Base-by-base conservation (phyloP, 1,140 invertebrate genomes). In the Ceratina australensis region DNA sequence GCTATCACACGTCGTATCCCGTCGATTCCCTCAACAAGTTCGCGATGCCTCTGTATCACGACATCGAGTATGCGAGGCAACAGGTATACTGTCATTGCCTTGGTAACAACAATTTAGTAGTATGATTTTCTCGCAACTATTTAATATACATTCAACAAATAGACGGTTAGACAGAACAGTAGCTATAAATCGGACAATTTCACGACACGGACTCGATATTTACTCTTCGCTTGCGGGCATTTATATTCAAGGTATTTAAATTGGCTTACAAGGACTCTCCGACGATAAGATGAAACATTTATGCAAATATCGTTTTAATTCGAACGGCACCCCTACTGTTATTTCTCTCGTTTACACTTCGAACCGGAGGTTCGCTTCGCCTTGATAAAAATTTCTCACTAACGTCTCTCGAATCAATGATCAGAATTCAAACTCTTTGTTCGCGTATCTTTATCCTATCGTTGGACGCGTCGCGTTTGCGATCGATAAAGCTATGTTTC, bases 141-240 rank as follows among this genome's bases (percentile, higher is more conserved):
- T 54, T 59, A 52, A 78, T 65, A 79, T 72, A 83, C 65, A 83
- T 69, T 82, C 42, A 79, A 83, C 76, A 66, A 81, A 83, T 63
- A 73, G 67, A 82, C 57, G 69, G 64, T 83, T 82, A 78, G 57
- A 83, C 33, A 82, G 49, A 54, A 64, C 47, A 67, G 24, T 71
- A 77, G 54, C 61, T 74, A 74, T 49, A 69, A 74, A 47, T 80
- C 66, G 73, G 69, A 83, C 65, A 82, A 47, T 72, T 82, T 54
- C 33, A 42, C 54, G 63, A 79, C 71, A 74, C 49, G 49, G 54
- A 28, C 28, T 69, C 54, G 18, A 57, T 26, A 33, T 28, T 61
- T n/a, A 56, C 50, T 64, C 26, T 16, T 66, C 50, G 60, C 33
- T 42, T 42, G 50, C 50, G n/a, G 42, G 52, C 59, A 72, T 72